A percentile compares a stretch with the other conserved stretches of the same genome.
Conservation (phyloP, 2,113 vertebrate genomes). For the Bufo gargarizans region DNA sequence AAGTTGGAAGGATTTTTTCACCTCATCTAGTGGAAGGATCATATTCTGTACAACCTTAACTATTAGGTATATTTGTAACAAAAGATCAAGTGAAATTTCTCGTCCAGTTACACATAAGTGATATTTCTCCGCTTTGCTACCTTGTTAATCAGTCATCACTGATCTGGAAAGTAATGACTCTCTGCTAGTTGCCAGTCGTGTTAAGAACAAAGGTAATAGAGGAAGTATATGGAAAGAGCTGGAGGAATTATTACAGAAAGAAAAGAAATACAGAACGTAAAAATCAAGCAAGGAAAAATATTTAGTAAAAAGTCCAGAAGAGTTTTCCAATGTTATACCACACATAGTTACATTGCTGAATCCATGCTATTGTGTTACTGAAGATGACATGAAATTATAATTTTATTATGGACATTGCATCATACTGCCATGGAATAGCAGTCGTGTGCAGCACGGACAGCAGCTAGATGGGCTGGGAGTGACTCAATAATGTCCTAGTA, state of each 20-base stretch:
- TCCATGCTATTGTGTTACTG: too few species aligned
- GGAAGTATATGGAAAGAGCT: neutral
- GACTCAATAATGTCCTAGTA: too few species aligned
- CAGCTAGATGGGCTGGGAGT: too few species aligned
- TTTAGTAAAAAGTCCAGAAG: neutral
- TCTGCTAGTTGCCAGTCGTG: slow-evolving; percentile 14
- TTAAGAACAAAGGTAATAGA: slow-evolving; percentile 22
- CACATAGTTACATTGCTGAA: too few species aligned
- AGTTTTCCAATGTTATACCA: too few species aligned
- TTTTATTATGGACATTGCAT: too few species aligned
- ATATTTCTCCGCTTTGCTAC: neutral
- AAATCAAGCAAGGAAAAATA: neutral
- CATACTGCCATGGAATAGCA: too few species aligned
- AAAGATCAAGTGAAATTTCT: neutral
- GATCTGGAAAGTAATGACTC: slow-evolving; percentile 29
- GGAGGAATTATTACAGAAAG: neutral
- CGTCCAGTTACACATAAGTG: slow-evolving; percentile 16
- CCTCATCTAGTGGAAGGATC: neutral
- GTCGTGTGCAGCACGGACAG: too few species aligned
- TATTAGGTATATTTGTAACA: slow-evolving; percentile 21
- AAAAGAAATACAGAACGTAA: neutral
- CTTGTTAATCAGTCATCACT: slow-evolving; percentile 26
- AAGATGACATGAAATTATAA: too few species aligned
- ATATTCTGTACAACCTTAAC: neutral
- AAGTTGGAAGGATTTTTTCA: neutral